A percentile compares a stretch with the other conserved stretches of the same genome.
Evolutionary conservation across 2,888 invertebrate genomes (phyloP).

Genomic region (Lomographa bimaculata): DNA sequence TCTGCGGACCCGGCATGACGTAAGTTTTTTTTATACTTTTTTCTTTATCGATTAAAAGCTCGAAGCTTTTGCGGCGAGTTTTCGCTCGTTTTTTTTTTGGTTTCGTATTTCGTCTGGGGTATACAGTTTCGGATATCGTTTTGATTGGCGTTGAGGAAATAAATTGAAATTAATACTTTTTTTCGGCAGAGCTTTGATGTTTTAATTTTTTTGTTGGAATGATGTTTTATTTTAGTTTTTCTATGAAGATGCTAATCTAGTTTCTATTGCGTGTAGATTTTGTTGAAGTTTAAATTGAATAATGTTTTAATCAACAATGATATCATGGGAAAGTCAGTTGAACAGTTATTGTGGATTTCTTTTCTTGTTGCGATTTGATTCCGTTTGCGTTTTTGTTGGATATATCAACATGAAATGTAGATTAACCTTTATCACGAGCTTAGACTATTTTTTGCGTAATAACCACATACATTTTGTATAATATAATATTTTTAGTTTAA

Average conservation of each 20-base stretch:
- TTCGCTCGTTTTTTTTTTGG: conserved; percentile 43
- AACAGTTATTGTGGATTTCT: conserved; percentile 27
- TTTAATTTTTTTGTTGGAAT: conserved; percentile 9
- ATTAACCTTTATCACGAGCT: conserved; percentile 9
- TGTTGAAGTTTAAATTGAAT: conserved; percentile 38
- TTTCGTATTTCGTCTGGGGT: conserved; percentile 43
- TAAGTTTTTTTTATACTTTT: conserved; percentile 50
- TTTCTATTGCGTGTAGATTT: conserved; percentile 33
- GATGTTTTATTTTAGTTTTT: conserved; percentile 4
- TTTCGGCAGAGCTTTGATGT: conserved; percentile 18
- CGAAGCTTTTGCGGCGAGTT: conserved; percentile 53
- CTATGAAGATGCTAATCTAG: not conserved
- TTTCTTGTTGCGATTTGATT: conserved; percentile 3
- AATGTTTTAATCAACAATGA: conserved; percentile 43
- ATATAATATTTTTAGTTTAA: too few species aligned
- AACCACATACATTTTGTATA: too few species aligned
- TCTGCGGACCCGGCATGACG: conserved; percentile 45
- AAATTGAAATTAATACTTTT: conserved; percentile 33
- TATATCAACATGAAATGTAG: conserved; percentile 12
- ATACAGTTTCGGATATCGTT: conserved; percentile 35
- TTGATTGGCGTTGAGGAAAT: conserved; percentile 28
- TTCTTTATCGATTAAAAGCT: conserved; percentile 60
- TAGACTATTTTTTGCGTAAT: too few species aligned
- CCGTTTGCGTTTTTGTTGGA: conserved; percentile 7
- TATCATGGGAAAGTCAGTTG: conserved; percentile 35